Evolutionary conservation across 2,888 invertebrate species (phyloP).

Genomic region (Hedychridium roseum): DNA sequence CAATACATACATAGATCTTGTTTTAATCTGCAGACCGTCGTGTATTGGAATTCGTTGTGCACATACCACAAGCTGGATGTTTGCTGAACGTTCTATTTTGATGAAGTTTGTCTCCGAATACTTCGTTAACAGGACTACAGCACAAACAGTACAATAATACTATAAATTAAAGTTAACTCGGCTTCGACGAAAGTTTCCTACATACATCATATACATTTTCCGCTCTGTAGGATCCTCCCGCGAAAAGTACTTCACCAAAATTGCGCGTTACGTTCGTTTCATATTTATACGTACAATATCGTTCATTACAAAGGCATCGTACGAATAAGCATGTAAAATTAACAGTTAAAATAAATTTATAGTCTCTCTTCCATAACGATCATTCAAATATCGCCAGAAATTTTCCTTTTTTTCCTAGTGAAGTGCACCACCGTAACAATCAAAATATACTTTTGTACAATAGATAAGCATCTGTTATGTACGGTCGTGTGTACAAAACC

Average conservation of each 20-base stretch:
- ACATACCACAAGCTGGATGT: constrained; percentile 35
- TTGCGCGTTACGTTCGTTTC: constrained; percentile 42
- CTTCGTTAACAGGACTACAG: constrained; percentile 23
- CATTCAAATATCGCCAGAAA: constrained; percentile 32
- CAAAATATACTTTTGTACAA: constrained; percentile 32
- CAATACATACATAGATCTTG: constrained; percentile 45
- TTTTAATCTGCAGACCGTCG: constrained; percentile 33
- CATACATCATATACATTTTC: constrained; percentile 17
- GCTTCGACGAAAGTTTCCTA: constrained; percentile 21
- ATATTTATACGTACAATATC: constrained; percentile 43
- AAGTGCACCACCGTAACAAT: constrained; percentile 35
- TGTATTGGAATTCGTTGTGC: constrained; percentile 42
- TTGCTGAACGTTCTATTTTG: constrained; percentile 38
- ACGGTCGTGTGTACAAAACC: constrained; percentile 45
- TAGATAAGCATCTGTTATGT: constrained; percentile 40
- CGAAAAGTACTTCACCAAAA: constrained; percentile 42
- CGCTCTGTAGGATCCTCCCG: constrained; percentile 28
- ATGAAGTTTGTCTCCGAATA: constrained; percentile 36
- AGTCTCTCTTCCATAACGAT: constrained; percentile 32
- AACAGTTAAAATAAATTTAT: constrained; percentile 38
- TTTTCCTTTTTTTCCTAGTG: constrained; percentile 21
- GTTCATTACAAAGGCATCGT: constrained; percentile 45
- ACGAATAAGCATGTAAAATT: constrained; percentile 42
- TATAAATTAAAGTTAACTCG: constrained; percentile 33
- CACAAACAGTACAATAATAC: constrained; percentile 30